Conservation (phyloP, 2,797 vertebrate genomes). For the Rhinella marina region DNA sequence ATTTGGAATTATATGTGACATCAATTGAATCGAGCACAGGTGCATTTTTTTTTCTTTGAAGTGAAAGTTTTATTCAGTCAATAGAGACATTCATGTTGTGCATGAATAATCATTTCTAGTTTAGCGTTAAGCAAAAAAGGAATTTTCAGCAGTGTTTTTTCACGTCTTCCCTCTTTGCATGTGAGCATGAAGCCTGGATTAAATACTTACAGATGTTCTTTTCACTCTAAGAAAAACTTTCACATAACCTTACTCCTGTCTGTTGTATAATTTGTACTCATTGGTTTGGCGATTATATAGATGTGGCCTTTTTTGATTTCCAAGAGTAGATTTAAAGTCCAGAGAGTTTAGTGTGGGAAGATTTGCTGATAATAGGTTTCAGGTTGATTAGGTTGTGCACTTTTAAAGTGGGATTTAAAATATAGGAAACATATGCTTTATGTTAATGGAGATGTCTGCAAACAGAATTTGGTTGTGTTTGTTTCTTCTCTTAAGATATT, state of each 20-base stretch:
- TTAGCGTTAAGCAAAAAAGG: slow-evolving; percentile 47
- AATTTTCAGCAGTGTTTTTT: slow-evolving; percentile 52
- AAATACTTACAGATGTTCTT: slow-evolving; percentile 60
- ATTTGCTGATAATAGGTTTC: slow-evolving; percentile 35
- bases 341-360: slow-evolving; percentile 29
- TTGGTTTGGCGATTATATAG: slow-evolving; percentile 47
- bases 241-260: slow-evolving; percentile 58
- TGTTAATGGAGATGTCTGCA: neutral
- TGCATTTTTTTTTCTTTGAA: slow-evolving; percentile 51
- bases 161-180: slow-evolving; percentile 38
- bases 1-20: slow-evolving; percentile 49
- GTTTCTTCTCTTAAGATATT: neutral
- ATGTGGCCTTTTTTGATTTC: slow-evolving; percentile 41
- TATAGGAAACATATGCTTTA: slow-evolving; percentile 29
- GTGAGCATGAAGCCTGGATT: slow-evolving; percentile 48
- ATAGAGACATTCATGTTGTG: slow-evolving; percentile 50
- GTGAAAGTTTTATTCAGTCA: slow-evolving; percentile 30
- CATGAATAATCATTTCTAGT: slow-evolving; percentile 55
- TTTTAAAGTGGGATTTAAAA: slow-evolving; percentile 14
- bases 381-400: slow-evolving; percentile 30
- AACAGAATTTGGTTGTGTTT: too few species aligned
- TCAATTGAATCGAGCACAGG: slow-evolving; percentile 46
- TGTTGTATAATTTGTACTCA: slow-evolving; percentile 52
- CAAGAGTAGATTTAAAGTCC: slow-evolving; percentile 40
- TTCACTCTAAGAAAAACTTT: slow-evolving; percentile 53